Conservation (phyloP, 2,797 vertebrate species). For the Helicolenus hilgendorfi region DNA sequence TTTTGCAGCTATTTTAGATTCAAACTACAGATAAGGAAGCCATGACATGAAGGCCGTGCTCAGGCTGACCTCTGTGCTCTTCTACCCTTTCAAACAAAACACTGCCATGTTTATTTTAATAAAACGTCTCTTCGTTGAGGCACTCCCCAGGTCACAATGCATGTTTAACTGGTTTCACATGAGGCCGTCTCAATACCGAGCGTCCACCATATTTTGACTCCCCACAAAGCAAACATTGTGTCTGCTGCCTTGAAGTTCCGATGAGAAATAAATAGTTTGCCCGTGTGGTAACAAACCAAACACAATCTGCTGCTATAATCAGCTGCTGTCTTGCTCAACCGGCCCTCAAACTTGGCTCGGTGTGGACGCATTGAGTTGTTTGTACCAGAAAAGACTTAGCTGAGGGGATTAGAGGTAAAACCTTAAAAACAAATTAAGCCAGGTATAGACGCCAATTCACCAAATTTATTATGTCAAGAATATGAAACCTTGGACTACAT, state of each 20-base stretch:
- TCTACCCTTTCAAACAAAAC: slow-evolving; percentile 25
- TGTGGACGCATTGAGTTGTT: slow-evolving; percentile 24
- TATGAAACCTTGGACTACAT: slow-evolving; percentile 16
- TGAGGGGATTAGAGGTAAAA: slow-evolving; percentile 45
- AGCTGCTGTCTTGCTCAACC: slow-evolving; percentile 51
- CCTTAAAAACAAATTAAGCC: slow-evolving; percentile 38
- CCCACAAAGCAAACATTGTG: slow-evolving; percentile 44
- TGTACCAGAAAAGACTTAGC: slow-evolving; percentile 43
- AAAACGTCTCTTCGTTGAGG: background rate
- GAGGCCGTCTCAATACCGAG: slow-evolving; percentile 31
- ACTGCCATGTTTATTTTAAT: slow-evolving; percentile 33
- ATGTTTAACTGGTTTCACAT: slow-evolving; percentile 38
- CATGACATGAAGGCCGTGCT: background rate
- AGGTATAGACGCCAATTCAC: slow-evolving; percentile 7
- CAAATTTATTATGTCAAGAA: slow-evolving; percentile 19
- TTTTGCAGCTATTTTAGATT: background rate
- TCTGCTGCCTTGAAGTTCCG: slow-evolving; percentile 24
- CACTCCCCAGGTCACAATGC: slow-evolving; percentile 34
- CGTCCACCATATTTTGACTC: slow-evolving; percentile 46
- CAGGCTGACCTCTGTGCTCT: background rate
- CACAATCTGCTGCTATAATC: slow-evolving; percentile 48
- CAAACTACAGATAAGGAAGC: background rate
- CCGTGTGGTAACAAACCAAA: slow-evolving; percentile 27
- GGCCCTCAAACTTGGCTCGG: slow-evolving; percentile 10
- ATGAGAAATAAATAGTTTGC: slow-evolving; percentile 51